Base-by-base conservation (phyloP, 2,888 invertebrate species). In the Fabriciana adippe region DNA sequence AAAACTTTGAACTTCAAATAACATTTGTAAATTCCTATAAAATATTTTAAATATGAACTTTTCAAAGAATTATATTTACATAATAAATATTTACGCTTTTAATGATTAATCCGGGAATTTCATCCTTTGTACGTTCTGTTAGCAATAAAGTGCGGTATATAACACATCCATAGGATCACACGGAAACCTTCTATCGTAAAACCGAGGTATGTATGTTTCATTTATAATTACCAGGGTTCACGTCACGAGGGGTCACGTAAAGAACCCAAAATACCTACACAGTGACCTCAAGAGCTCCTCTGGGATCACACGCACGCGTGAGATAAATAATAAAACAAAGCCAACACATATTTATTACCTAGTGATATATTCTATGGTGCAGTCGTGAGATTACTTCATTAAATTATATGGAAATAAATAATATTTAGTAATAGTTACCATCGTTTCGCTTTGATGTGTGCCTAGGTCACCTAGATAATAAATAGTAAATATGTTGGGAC, bases 181-280 rank as follows among this genome's bases (percentile, higher is more conserved):
- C 73, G 75, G 74, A 55, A 41, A 50, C 66, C 35, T 48, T 16
- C 63, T 26, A 45, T 60, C 60, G 63, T 67, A 69, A 65, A 69
- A 64, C 64, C 64, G 64, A 59, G 50, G 50, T 60, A 61, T 60
- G 69, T 67, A 69, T 71, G 62, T 71, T 68, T 71, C 80, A 82
- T 83, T 80, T 80, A 84, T 84, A 83, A 84, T 84, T 83, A 83
- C 81, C 75, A 71, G 76, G 74, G 69, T 73, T 74, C 65, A 72
- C 72, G 70, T 77, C 73, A 76, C 75, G 68, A 55, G 66, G 74
- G 75, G 76, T 78, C 79, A 79, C 73, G 78, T 76, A 78, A 80
- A 81, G 78, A 79, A 76, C 76, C 74, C 75, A 73, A 77, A 78
- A 80, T 78, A 75, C 74, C 78, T 53, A 59, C 73, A 78, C 75